Conservation (phyloP, 2,113 vertebrate genomes). For the Alligator sinensis region DNA sequence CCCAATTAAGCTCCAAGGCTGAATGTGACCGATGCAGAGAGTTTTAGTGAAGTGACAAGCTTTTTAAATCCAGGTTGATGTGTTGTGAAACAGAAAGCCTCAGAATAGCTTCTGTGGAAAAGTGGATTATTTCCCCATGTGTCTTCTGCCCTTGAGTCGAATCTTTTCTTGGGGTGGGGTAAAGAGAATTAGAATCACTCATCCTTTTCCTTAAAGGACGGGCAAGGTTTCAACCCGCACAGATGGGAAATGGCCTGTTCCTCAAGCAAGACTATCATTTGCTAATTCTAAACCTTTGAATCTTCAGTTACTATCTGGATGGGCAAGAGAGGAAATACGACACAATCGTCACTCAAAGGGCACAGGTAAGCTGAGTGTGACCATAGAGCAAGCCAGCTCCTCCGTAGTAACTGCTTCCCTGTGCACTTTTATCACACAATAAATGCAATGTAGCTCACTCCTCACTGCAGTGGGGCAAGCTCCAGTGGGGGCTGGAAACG, state of each 20-base stretch:
- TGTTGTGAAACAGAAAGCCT: neutral
- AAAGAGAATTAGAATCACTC: neutral
- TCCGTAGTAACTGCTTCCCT: too few relatives aligned
- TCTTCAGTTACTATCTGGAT: neutral
- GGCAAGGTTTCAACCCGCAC: neutral
- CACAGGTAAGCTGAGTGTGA: too few relatives aligned
- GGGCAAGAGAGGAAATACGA: neutral
- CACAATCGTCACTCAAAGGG: too few relatives aligned
- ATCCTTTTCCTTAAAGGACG: neutral
- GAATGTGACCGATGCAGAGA: neutral
- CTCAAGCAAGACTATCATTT: neutral
- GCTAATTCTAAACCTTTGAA: fast-evolving
- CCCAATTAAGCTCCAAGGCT: neutral
- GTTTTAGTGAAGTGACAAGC: neutral
- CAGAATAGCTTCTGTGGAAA: neutral
- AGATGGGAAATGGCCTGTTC: neutral
- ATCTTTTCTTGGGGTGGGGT: neutral
- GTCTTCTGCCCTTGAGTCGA: neutral
- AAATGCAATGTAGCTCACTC: too few relatives aligned
- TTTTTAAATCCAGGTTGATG: constrained; percentile 27
- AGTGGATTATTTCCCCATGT: constrained; percentile 38
- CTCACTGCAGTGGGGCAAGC: too few relatives aligned
- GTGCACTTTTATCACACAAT: too few relatives aligned
- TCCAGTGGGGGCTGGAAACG: too few relatives aligned
- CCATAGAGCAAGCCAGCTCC: too few relatives aligned